A percentile compares a stretch with the other conserved stretches of the same genome.
Evolutionary conservation across 2,888 invertebrate genomes (phyloP).

Genomic region (Lacanobia wlatinum): DNA sequence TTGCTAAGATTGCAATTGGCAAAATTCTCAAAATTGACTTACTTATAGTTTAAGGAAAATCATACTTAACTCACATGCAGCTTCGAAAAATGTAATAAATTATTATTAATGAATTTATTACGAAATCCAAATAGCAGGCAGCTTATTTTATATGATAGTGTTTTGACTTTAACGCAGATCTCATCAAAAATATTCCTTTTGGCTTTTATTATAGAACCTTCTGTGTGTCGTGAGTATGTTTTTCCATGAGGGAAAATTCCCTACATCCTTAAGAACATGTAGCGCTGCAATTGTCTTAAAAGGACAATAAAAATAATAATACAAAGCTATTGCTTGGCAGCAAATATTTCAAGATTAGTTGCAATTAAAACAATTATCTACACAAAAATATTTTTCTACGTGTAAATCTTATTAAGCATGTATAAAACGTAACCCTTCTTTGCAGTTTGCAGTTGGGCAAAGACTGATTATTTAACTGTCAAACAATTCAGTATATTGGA

Average conservation of each 20-base stretch:
- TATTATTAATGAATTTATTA: neutral
- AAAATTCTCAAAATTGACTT: neutral
- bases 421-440: neutral
- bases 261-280: neutral
- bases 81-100: neutral
- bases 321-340: neutral
- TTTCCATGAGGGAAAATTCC: neutral
- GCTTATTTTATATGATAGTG: neutral
- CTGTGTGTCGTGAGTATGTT: neutral
- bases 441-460: neutral
- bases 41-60: neutral
- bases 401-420: neutral
- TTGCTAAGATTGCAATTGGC: neutral
- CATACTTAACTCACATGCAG: neutral
- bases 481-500: neutral
- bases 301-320: neutral
- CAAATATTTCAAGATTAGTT: neutral
- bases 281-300: neutral
- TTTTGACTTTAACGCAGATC: neutral
- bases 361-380: too few relatives aligned
- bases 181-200: neutral
- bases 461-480: neutral
- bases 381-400: neutral
- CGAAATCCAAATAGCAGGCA: too few relatives aligned
- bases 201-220: neutral